These are phyloP conservation scores for Aphaenogaster rudis DNA, from an alignment of 1,140 invertebrate species.

Conservation along the genomic window DNA sequence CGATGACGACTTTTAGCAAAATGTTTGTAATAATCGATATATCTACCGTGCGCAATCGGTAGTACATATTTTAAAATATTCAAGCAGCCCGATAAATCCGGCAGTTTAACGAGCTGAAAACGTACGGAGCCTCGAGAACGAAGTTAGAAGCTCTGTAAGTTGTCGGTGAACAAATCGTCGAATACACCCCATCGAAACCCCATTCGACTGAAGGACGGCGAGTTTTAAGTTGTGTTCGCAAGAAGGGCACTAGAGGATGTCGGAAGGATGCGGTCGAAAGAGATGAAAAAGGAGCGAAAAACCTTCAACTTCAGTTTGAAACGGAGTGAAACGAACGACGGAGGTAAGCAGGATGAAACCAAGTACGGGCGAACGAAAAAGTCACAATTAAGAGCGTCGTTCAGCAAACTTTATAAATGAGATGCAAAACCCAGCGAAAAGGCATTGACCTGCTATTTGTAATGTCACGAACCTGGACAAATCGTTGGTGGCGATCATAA, in stretches of 20 bases:
- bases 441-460: constrained; percentile 52
- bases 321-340: constrained; percentile 68
- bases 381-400: constrained; percentile 57
- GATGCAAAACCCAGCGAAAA: constrained; percentile 13
- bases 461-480: constrained; percentile 51
- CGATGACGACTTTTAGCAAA: constrained; percentile 9
- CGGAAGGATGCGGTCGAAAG: constrained; percentile 73
- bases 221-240: constrained; percentile 78
- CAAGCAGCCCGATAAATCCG: constrained; percentile 71
- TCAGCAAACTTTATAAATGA: constrained; percentile 53
- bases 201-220: constrained; percentile 74
- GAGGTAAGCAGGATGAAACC: constrained; percentile 75
- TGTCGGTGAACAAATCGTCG: constrained; percentile 74
- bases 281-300: constrained; percentile 68
- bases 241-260: constrained; percentile 74
- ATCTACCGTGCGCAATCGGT: background rate
- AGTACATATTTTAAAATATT: constrained; percentile 68
- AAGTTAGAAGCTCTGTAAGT: constrained; percentile 74
- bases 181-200: constrained; percentile 77
- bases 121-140: constrained; percentile 67
- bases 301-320: constrained; percentile 62
- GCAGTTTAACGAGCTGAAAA: constrained; percentile 72
- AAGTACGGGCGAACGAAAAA: constrained; percentile 71
- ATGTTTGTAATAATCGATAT: constrained; percentile 22
- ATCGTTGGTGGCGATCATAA: constrained; percentile 24